Conservation (phyloP, 2,113 vertebrate genomes). For the Asarcornis scutulata region DNA sequence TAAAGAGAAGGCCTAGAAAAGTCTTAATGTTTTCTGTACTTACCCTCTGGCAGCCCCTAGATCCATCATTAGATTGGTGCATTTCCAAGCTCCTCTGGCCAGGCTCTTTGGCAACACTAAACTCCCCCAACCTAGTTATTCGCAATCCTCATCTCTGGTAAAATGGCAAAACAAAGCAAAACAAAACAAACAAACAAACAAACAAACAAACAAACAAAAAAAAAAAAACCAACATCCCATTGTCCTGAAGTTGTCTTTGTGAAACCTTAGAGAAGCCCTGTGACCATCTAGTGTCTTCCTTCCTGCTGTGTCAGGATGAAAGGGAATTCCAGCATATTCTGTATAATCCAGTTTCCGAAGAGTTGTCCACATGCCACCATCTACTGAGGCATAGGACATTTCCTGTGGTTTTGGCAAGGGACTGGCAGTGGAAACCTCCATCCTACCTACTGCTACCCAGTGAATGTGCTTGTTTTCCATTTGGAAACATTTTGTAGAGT, state of each 20-base stretch:
- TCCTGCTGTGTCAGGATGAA: background rate
- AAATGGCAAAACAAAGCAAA: background rate
- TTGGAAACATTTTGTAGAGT: conserved; percentile 38
- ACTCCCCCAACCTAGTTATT: conserved; percentile 12
- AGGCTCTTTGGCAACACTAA: conserved; percentile 24
- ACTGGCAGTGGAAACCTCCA: conserved; percentile 17
- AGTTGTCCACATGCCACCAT: background rate
- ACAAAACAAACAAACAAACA: background rate
- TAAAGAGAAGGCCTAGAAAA: conserved; percentile 30
- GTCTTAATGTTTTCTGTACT: conserved; percentile 50
- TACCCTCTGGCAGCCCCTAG: conserved; percentile 41
- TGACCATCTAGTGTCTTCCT: background rate
- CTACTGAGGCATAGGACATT: conserved; percentile 16
- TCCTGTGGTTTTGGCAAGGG: conserved; percentile 40
- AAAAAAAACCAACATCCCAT: background rate
- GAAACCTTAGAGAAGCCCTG: background rate
- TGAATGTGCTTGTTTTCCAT: conserved; percentile 48
- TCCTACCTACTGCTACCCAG: conserved; percentile 38
- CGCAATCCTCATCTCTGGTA: background rate
- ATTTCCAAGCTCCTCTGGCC: conserved; percentile 40
- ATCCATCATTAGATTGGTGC: conserved; percentile 43
- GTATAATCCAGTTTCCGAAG: background rate
- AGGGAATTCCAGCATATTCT: background rate
- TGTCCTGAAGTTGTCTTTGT: background rate
- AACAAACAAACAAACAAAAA: background rate